Conservation (phyloP, 2,797 vertebrate genomes). For the Holocentrus rufus region DNA sequence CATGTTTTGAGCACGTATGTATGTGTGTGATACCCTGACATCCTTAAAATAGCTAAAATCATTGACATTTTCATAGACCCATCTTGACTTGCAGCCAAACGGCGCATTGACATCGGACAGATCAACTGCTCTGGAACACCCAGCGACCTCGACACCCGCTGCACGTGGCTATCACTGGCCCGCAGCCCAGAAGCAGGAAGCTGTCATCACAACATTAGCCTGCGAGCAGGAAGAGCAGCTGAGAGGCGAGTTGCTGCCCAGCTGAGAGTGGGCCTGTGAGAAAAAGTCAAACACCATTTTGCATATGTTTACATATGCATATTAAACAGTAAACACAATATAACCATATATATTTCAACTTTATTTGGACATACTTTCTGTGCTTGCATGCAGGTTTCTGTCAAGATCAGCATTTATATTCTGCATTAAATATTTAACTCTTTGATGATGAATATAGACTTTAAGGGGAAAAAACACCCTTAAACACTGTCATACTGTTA, state of each 20-base stretch:
- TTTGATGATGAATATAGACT: neutral
- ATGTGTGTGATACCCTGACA: neutral
- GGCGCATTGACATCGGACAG: conserved; percentile 8
- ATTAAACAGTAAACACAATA: neutral
- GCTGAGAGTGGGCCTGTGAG: conserved; percentile 16
- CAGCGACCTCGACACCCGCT: conserved; percentile 39
- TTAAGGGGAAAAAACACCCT: neutral
- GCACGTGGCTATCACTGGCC: conserved; percentile 42
- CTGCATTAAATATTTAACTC: neutral
- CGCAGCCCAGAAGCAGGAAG: conserved; percentile 20
- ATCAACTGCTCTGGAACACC: conserved; percentile 19
- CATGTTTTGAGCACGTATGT: neutral
- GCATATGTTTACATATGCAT: conserved; percentile 20
- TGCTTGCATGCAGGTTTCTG: neutral
- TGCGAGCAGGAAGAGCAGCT: conserved; percentile 63
- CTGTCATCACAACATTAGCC: conserved; percentile 40
- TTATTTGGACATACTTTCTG: no score
- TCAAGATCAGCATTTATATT: neutral
- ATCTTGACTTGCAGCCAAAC: neutral
- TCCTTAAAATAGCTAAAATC: neutral
- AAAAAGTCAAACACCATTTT: conserved; percentile 21
- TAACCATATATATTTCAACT: no score
- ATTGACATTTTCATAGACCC: neutral
- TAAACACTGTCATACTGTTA: no score
- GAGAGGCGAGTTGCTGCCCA: conserved; percentile 40